Base-by-base conservation (phyloP, 1,140 invertebrate species). In the Microvelia longipes region DNA sequence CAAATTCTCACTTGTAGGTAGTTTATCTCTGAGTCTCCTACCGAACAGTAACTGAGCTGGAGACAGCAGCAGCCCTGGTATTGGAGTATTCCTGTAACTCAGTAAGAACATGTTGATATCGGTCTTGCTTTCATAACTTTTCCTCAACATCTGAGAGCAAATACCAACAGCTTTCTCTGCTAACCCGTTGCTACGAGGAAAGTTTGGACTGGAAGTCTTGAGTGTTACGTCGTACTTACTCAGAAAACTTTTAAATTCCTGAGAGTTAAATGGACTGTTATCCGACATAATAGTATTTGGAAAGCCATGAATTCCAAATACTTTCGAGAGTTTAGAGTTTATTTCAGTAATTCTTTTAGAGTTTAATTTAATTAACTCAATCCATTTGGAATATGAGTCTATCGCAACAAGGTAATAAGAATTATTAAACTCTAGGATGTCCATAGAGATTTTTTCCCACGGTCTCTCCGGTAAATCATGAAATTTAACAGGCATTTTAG, bases 401-500 rank as follows among this genome's bases (percentile, higher is more conserved):
- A 73, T 70, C 0, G 72, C 24, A 35, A 74, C 29, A 27, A 74
- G 30, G 69, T 71, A 74, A 15, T 60, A 29, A 62, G 65, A 60
- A 60, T 62, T 25, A 50, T 70, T 70, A 66, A 67, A 69, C 24
- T 73, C 30, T 29, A 74, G 71, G 27, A 74, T 61, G 62, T 74
- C 72, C 28, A 69, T 70, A 29, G 66, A 50, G 19, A 50, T 50
- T 50, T 50, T 50, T 50, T 50, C 35, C 35, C 35, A 50, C 72
- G 29, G 73, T 14, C 68, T 26, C 11, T 67, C 19, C 5, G 73
- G 68, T 15, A 73, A 15, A 60, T 71, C 64, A 68, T 70, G 66
- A 30, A 69, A 29, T 60, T 67, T 65, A 69, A 81, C 68, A 14
- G 79, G 76, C 73, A 81, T 77, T 73, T 78, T 77, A 26, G 67